Conservation (phyloP, 2,113 vertebrate genomes). For the Myotis yumanensis region DNA sequence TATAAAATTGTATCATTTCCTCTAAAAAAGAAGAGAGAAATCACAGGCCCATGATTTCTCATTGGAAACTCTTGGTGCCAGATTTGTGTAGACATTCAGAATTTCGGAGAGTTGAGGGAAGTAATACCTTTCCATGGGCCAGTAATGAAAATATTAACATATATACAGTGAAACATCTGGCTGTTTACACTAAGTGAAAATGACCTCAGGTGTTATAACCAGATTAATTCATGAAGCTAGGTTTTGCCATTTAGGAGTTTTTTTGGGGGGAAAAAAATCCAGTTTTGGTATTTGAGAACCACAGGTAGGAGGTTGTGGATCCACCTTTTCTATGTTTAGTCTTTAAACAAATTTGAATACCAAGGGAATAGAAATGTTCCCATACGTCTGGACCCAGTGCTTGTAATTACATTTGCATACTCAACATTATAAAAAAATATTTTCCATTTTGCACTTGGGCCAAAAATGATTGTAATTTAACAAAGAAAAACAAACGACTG, state of each 20-base stretch:
- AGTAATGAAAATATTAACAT: neutral
- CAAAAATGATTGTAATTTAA: conserved; percentile 25
- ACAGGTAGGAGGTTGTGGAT: neutral
- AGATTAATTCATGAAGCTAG: neutral
- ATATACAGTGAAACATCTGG: neutral
- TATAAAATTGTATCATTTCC: neutral
- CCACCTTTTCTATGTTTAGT: neutral
- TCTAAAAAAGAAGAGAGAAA: neutral
- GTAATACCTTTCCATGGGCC: neutral
- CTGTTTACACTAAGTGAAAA: neutral
- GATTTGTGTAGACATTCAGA: neutral
- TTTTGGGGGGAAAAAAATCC: too few relatives aligned
- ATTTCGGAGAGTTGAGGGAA: neutral
- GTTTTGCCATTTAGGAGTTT: neutral
- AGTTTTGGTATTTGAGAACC: neutral
- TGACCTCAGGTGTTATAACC: neutral
- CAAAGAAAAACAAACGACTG: neutral
- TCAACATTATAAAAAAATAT: neutral
- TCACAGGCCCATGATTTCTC: neutral
- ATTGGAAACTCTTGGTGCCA: neutral
- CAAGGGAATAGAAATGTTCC: neutral
- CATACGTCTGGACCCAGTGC: accelerated
- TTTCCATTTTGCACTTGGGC: neutral
- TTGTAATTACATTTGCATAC: neutral
- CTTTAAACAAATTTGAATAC: neutral